Base-by-base conservation (phyloP, 2,797 vertebrate genomes). In the Trachops cirrhosus region DNA sequence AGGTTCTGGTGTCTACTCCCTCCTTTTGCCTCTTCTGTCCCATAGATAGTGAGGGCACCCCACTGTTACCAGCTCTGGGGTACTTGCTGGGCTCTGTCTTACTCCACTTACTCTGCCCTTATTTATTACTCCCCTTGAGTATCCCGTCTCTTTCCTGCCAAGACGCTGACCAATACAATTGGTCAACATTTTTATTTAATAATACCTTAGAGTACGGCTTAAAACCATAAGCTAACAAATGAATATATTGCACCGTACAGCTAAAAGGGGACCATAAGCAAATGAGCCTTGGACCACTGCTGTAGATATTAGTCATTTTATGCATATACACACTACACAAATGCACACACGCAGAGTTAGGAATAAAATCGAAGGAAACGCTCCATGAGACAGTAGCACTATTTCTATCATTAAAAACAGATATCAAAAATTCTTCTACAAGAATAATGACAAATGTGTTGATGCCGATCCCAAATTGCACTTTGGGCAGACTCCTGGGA, bases 381-480 rank as follows among this genome's bases (percentile, higher is more conserved):
- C n/a, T 85, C n/a, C 54, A 48, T 52, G 2, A 18, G 34, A 32
- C 24, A 86, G 22, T 52, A 79, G 44, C 16, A 67, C 52, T 86
- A 92, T 77, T 83, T 91, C 44, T 62, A 64, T 78, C n/a, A 83
- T 82, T 79, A 82, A 79, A 78, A 90, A 50, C 26, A 94, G 44
- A 41, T 87, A 59, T 37, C 86, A 88, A 87, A 74, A 32, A 16
- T 86, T 78, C 52, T 87, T 92, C 39, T 59, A 68, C 44, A 88
- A 88, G 95, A 90, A 41, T 71, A 88, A 93, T 94, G 96, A 77
- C 14, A 71, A 94, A 70, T 62, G 14, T 82, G 32, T 90, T 96
- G 80, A 89, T 67, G 91, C 26, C 70, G 50, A 64, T 86, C 37
- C 71, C 68, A 70, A 39, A 92, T 12, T 59, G 73, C 82, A 89